Percentiles rank a stretch among this genome's conserved stretches.
Conservation (phyloP, 2,113 vertebrate genomes). For the Chlamydotis undulata region DNA sequence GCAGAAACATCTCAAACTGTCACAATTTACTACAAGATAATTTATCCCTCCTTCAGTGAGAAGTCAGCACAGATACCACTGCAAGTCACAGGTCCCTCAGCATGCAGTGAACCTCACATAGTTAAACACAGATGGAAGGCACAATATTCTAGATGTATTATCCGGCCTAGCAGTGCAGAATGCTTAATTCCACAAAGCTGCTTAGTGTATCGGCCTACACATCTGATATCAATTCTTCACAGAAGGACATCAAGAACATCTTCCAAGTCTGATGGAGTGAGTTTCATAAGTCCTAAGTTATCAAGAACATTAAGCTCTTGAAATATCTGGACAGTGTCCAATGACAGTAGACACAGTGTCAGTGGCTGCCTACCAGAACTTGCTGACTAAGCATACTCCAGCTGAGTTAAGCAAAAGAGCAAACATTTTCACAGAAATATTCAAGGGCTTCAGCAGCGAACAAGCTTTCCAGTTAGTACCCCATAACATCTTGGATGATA, state of each 20-base stretch:
- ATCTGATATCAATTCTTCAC: not conserved
- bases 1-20: not conserved
- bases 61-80: not conserved
- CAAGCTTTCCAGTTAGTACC: not conserved
- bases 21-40: not conserved
- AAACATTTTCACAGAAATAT: not conserved
- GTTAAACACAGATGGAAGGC: not conserved
- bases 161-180: not conserved
- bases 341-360: not conserved
- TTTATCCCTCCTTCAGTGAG: not conserved
- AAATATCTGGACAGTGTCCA: not conserved
- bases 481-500: not conserved
- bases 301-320: not conserved
- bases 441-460: not conserved
- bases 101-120: not conserved
- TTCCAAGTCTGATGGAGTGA: not conserved
- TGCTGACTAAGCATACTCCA: not conserved
- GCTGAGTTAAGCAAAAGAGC: not conserved
- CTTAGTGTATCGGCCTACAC: fast-evolving
- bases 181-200: not conserved
- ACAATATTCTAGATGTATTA: not conserved
- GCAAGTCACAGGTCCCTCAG: not conserved
- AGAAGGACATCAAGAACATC: not conserved
- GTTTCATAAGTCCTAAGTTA: not conserved
- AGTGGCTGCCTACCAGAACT: not conserved